Base-by-base conservation (phyloP, 2,888 invertebrate genomes). In the Rhorus exstirpatorius region DNA sequence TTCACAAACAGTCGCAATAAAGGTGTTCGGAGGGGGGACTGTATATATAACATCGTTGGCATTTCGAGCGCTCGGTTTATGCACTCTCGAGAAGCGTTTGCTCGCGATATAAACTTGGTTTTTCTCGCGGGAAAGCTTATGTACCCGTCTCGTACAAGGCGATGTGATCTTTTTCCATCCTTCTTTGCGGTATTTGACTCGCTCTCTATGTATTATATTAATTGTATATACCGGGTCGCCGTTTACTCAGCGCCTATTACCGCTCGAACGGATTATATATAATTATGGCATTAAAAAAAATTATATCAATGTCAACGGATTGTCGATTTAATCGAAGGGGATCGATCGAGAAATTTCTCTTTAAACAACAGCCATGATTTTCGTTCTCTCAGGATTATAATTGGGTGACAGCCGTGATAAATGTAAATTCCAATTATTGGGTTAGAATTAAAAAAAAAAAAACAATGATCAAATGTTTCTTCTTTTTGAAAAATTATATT, bases 81-180 rank as follows among this genome's bases (percentile, higher is more conserved):
- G 35, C 51, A 41, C 74, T 68, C 70, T 46, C 51, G 26, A 75
- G 81, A 71, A 53, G 41, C 61, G 65, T 77, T 72, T 77, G 76
- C 76, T 77, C 76, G 77, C 75, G 71, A 74, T 78, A 65, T 78
- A n/a, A n/a, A 60, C 82, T 55, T 41, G 35, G 61, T 83, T 84
- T 85, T 84, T 84, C 82, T 83, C 60, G 67, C 74, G 84, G 78
- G 84, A 85, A 84, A 84, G 84, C 84, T 70, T 72, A 58, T 61
- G n/a, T 21, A 51, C 12, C 17, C n/a, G n/a, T n/a, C 38, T 63
- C 82, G 31, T 58, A 71, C 79, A 80, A 82, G 78, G 80, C 80
- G 65, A 81, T 68, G 51, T 71, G 72, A 10, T 77, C 72, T 68
- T 71, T 78, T 38, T 10, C 63, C 21, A 51, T 76, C 44, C 68